Evolutionary conservation across 2,797 vertebrate species (phyloP), one percentile per base, ranked within the genome.

Genomic region (Malurus leucopterus): DNA sequence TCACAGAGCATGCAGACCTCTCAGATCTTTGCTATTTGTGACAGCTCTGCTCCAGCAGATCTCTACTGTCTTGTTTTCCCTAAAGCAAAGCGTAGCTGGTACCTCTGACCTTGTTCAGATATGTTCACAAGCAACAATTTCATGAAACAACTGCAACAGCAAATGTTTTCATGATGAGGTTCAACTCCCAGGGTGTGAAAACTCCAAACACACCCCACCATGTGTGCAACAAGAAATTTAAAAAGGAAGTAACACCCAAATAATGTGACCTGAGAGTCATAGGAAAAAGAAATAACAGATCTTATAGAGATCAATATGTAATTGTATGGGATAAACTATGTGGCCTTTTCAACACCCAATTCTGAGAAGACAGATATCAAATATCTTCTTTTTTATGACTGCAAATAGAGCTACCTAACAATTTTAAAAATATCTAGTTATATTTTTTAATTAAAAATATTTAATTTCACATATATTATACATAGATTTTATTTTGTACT

Each of bases 231-330:
- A 34, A 77, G 7, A 19, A 71, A 49, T 19, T 73, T 24, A 74
- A 53, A 16, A 40, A 41, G 17, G 46, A 68, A 40, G 3, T 38
- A 36, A 15, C 11, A 50, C 11, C 11, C 46, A 61, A 36, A 8
- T 20, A 77, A n/a, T 3, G 3, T 34, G 11, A 50, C 12, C 15
- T 0, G 0, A 68, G n/a, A 41, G 18, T n/a, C 51, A 57, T 0
- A 90, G 16, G 67, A 40, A 62, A 55, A 76, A 78, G 34, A 57
- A 67, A 20, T 12, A 51, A 40, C 8, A 55, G 11, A 41, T 67
- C 8, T 67, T 63, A 63, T 58, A 51, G 16, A 67, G 8, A 34
- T 29, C 20, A 30, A 14, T 30, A 32, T 17, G 8, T 65, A 32
- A 26, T 32, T 73, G 18, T 27, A 18, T 51, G 55, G 5, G 13